These are phyloP conservation scores for Glomeris maerens DNA, from an alignment of 1,140 invertebrate species.

Conservation along the genomic window DNA sequence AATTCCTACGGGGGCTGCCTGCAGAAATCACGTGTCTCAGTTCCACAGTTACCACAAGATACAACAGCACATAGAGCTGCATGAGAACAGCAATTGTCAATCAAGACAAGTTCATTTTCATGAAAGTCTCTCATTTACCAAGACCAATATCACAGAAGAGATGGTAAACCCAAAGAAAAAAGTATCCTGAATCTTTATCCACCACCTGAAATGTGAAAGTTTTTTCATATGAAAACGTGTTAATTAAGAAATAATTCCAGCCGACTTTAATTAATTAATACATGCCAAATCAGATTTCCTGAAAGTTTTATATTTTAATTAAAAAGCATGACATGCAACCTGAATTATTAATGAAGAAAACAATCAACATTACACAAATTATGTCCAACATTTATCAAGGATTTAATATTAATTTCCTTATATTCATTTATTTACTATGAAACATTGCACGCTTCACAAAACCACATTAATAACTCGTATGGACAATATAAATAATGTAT, in stretches of 20 bases:
- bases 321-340: not conserved
- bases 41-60: constrained; percentile 1
- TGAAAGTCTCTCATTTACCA: not conserved
- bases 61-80: not conserved
- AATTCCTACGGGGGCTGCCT: not conserved
- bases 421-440: too few relatives aligned
- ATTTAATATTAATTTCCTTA: too few relatives aligned
- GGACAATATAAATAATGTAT: too few relatives aligned
- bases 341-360: not conserved
- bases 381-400: not conserved
- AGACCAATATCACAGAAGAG: not conserved
- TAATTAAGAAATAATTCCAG: not conserved
- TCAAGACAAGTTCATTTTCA: not conserved
- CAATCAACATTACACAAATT: not conserved
- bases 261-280: not conserved
- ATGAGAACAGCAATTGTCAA: not conserved
- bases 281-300: not conserved
- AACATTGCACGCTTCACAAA: too few relatives aligned
- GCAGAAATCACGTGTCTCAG: not conserved
- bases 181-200: constrained; percentile 9
- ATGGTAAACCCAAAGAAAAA: constrained; percentile 10
- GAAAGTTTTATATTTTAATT: not conserved
- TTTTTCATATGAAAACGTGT: constrained; percentile 1
- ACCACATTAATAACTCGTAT: too few relatives aligned
- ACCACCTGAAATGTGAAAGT: constrained; percentile 7